Conservation (phyloP, 1,140 invertebrate species). For the Samia ricini region DNA sequence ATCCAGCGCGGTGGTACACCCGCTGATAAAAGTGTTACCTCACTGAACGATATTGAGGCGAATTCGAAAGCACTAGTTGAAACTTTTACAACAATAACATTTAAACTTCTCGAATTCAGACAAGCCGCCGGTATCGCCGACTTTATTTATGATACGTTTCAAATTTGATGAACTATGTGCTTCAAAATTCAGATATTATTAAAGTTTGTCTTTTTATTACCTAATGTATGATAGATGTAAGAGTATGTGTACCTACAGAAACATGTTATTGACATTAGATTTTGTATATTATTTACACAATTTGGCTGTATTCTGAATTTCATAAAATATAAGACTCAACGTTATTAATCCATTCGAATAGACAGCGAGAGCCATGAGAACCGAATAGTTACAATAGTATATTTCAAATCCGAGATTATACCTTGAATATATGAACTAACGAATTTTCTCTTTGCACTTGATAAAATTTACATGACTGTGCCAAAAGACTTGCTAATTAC, state of each 20-base stretch:
- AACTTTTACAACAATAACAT: slow-evolving; percentile 11
- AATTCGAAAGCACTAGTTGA: not conserved
- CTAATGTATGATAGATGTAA: no score
- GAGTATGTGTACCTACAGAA: not conserved
- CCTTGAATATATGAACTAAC: no score
- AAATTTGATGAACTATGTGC: not conserved
- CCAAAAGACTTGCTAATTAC: no score
- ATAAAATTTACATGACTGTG: no score
- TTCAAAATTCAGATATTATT: not conserved
- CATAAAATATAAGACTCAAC: no score
- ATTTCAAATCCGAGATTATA: no score
- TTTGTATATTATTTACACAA: no score
- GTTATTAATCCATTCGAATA: no score
- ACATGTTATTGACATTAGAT: not conserved
- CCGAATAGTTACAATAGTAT: no score
- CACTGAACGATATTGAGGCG: not conserved
- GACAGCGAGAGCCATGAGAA: no score
- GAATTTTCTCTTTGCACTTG: no score
- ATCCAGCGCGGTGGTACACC: slow-evolving; percentile 31
- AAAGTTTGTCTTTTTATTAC: not conserved
- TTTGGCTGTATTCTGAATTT: no score
- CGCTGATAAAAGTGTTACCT: slow-evolving; percentile 14
- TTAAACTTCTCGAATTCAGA: slow-evolving; percentile 7
- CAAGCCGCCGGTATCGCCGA: not conserved
- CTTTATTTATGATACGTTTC: not conserved